Evolutionary conservation across 2,888 invertebrate species (phyloP).

Genomic region (Amphipyra berbera): DNA sequence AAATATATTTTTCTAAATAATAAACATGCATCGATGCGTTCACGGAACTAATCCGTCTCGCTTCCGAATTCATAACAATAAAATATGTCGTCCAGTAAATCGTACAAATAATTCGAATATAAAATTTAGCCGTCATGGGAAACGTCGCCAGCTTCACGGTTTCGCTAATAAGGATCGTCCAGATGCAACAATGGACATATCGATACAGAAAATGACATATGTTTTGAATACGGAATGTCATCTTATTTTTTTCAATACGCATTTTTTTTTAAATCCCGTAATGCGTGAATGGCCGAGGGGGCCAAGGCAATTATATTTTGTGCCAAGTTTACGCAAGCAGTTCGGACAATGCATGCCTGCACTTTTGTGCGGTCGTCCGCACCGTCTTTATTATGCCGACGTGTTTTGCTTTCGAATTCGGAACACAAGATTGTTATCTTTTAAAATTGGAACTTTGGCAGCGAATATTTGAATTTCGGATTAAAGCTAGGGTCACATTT

Average conservation of each 20-base stretch:
- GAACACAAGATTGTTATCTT: constrained; percentile 71
- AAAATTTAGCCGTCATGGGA: constrained; percentile 88
- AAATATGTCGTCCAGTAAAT: constrained; percentile 76
- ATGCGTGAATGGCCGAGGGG: constrained; percentile 75
- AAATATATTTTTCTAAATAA: constrained; percentile 48
- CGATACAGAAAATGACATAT: constrained; percentile 86
- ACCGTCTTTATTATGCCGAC: constrained; percentile 71
- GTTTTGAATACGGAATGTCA: constrained; percentile 87
- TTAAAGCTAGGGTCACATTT: constrained; percentile 17
- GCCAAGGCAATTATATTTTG: constrained; percentile 87
- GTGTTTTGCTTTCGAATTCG: constrained; percentile 77
- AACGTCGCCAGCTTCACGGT: constrained; percentile 83
- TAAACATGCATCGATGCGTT: constrained; percentile 71
- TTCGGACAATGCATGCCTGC: constrained; percentile 78
- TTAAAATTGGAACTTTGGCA: constrained; percentile 55
- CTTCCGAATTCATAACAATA: constrained; percentile 79
- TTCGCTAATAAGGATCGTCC: constrained; percentile 81
- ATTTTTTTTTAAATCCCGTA: constrained; percentile 68
- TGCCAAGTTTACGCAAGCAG: constrained; percentile 73
- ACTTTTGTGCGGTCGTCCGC: constrained; percentile 82
- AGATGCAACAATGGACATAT: constrained; percentile 75
- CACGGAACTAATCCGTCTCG: constrained; percentile 82
- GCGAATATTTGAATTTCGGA: constrained; percentile 44
- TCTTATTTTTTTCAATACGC: constrained; percentile 69
- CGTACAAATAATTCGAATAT: constrained; percentile 76